These are phyloP conservation scores for Macrocentrus cingulum DNA, from an alignment of 1,140 invertebrate species.

Conservation along the genomic window DNA sequence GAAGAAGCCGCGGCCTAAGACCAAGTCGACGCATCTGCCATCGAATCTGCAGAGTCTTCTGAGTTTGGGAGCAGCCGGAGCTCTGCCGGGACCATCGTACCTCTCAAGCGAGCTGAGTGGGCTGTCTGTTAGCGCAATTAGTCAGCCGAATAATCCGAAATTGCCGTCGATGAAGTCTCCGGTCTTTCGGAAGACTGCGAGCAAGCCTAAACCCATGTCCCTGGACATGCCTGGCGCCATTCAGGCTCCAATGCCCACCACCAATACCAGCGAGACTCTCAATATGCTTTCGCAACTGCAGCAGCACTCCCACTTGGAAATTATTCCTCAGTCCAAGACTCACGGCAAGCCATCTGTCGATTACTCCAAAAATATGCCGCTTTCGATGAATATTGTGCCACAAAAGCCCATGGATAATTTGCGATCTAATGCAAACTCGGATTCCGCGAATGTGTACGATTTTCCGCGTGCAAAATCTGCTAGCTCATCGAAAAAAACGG, in stretches of 20 bases:
- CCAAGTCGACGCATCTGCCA: slow-evolving; percentile 18
- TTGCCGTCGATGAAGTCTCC: slow-evolving; percentile 22
- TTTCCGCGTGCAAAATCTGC: slow-evolving; percentile 25
- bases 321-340: slow-evolving; percentile 53
- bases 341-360: slow-evolving; percentile 34
- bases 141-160: slow-evolving; percentile 18
- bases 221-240: slow-evolving; percentile 30
- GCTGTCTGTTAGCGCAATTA: slow-evolving; percentile 40
- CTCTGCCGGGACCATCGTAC: slow-evolving; percentile 33
- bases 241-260: slow-evolving; percentile 19
- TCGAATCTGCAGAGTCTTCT: slow-evolving; percentile 33
- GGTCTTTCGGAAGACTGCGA: slow-evolving; percentile 31
- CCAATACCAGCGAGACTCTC: slow-evolving; percentile 34
- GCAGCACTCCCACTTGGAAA: slow-evolving; percentile 68
- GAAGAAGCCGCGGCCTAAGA: slow-evolving; percentile 33
- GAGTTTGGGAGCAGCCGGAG: slow-evolving; percentile 16
- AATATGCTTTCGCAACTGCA: slow-evolving; percentile 62
- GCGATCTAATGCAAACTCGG: slow-evolving; percentile 27
- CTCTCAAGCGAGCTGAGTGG: slow-evolving; percentile 41
- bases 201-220: slow-evolving; percentile 30
- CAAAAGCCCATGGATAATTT: slow-evolving; percentile 37
- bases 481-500: slow-evolving; percentile 25
- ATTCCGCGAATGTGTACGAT: slow-evolving; percentile 33
- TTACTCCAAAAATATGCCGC: slow-evolving; percentile 39
- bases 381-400: slow-evolving; percentile 31